A percentile compares a stretch with the other conserved stretches of the same genome.
These are phyloP conservation scores for Strigamia crassipes DNA, from an alignment of 2,888 invertebrate genomes.

Conservation along the genomic window DNA sequence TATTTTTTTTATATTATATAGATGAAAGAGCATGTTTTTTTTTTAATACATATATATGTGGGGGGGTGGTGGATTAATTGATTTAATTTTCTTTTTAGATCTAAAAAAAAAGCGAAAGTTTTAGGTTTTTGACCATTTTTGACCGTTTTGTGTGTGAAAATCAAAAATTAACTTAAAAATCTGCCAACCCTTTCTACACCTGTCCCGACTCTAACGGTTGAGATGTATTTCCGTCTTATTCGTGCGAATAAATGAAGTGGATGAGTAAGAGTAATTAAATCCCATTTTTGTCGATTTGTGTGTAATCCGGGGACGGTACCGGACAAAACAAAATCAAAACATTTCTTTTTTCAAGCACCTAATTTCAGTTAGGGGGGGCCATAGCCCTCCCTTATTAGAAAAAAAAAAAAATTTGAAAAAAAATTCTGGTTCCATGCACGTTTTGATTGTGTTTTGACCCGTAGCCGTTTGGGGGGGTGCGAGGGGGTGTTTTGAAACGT, in stretches of 20 bases:
- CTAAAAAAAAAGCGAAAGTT: background rate
- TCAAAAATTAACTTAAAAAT: background rate
- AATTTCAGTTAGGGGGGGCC: no score
- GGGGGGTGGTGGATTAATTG: background rate
- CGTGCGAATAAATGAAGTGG: constrained; percentile 19
- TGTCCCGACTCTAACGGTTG: background rate
- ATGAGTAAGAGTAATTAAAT: constrained; percentile 6
- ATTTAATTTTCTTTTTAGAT: background rate
- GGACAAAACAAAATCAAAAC: no score
- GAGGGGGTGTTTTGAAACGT: background rate
- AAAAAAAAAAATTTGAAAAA: no score
- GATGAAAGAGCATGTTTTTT: background rate
- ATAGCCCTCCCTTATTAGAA: no score
- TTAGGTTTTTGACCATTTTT: background rate
- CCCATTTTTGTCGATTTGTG: no score
- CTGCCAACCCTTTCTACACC: constrained; percentile 26
- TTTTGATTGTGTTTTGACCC: background rate
- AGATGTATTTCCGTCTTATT: constrained; percentile 18
- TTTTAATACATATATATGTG: no score
- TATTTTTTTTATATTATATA: background rate
- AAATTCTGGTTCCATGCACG: no score
- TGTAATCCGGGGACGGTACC: no score
- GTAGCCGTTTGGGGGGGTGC: background rate
- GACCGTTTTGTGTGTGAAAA: background rate
- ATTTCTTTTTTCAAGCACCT: no score